Evolutionary conservation across 2,113 vertebrate species (phyloP).

Genomic region (Smithornis capensis): DNA sequence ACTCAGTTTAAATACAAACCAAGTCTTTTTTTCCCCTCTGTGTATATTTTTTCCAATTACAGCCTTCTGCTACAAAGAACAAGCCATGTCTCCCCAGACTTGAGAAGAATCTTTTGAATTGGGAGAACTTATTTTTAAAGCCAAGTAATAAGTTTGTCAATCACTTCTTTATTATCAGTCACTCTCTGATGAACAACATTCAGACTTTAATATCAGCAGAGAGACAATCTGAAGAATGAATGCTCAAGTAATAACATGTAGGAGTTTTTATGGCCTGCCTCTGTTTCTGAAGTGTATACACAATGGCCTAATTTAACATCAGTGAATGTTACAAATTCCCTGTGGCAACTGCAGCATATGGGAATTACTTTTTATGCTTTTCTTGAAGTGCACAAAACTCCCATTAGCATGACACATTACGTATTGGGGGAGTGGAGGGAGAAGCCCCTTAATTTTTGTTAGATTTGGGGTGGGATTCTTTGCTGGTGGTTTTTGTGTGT

Average conservation of each 20-base stretch:
- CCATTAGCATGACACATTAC: not conserved
- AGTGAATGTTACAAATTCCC: conserved; percentile 45
- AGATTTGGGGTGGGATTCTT: not conserved
- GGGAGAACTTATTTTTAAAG: conserved; percentile 58
- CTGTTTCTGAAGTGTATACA: conserved; percentile 46
- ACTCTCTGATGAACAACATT: conserved; percentile 69
- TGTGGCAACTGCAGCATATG: conserved; percentile 56
- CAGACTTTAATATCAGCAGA: conserved; percentile 66
- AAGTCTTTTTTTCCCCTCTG: not conserved
- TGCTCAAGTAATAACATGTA: conserved; percentile 60
- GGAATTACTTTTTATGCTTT: conserved; percentile 54
- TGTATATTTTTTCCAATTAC: conserved; percentile 18
- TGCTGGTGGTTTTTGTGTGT: not conserved
- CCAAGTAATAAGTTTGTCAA: conserved; percentile 70
- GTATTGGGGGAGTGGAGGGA: not conserved
- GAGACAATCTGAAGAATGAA: conserved; percentile 60
- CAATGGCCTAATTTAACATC: conserved; percentile 64
- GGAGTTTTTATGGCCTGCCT: conserved; percentile 57
- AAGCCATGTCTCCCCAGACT: not conserved
- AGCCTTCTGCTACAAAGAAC: conserved; percentile 3
- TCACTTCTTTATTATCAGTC: conserved; percentile 71
- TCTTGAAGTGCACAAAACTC: conserved; percentile 30
- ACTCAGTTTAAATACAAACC: not conserved
- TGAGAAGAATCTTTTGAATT: conserved; percentile 26
- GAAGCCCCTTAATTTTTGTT: not conserved